phyloP scores from a whole-genome alignment of 2,113 vertebrate species.

The Leptocoma aspasia region DNA sequence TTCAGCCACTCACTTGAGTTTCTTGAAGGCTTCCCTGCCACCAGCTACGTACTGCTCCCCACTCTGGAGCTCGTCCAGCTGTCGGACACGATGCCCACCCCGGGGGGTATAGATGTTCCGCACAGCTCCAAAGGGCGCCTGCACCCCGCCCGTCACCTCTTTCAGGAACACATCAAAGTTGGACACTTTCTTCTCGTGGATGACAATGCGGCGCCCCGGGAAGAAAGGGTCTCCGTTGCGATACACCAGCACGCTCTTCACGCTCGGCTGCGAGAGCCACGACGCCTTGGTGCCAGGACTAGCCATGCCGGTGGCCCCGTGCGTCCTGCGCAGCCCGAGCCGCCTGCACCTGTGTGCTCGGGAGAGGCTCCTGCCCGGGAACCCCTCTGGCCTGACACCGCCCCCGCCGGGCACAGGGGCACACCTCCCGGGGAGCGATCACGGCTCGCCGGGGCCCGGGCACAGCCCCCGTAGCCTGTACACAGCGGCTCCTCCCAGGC shows the following conservation, averaged over 20 bases:
- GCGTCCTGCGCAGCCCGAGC: not conserved
- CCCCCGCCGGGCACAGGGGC: not conserved
- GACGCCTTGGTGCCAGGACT: slow-evolving; percentile 68
- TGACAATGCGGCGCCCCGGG: slow-evolving; percentile 86
- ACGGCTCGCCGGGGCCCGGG: not conserved
- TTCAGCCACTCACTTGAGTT: slow-evolving; percentile 86
- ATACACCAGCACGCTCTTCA: slow-evolving; percentile 90
- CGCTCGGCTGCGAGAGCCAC: slow-evolving; percentile 86
- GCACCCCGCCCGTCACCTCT: slow-evolving; percentile 88
- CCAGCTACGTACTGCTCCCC: slow-evolving; percentile 96
- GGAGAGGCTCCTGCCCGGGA: not conserved
- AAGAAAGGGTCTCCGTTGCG: slow-evolving; percentile 93
- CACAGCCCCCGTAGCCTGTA: not conserved
- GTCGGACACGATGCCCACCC: slow-evolving; percentile 83
- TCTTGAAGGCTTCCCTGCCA: slow-evolving; percentile 91
- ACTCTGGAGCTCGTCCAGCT: slow-evolving; percentile 84
- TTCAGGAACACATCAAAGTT: slow-evolving; percentile 90
- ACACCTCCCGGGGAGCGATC: not conserved
- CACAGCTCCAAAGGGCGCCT: slow-evolving; percentile 91
- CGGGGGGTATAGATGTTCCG: slow-evolving; percentile 91
- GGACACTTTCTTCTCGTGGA: slow-evolving; percentile 88
- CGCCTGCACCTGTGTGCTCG: not conserved
- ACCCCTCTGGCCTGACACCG: not conserved
- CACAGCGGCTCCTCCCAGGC: not conserved
- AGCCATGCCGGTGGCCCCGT: slow-evolving; percentile 22